Percentiles rank a stretch among this genome's conserved stretches.
These are phyloP conservation scores for Salvelinus namaycush DNA, from an alignment of 2,113 vertebrate species.

Conservation along the genomic window DNA sequence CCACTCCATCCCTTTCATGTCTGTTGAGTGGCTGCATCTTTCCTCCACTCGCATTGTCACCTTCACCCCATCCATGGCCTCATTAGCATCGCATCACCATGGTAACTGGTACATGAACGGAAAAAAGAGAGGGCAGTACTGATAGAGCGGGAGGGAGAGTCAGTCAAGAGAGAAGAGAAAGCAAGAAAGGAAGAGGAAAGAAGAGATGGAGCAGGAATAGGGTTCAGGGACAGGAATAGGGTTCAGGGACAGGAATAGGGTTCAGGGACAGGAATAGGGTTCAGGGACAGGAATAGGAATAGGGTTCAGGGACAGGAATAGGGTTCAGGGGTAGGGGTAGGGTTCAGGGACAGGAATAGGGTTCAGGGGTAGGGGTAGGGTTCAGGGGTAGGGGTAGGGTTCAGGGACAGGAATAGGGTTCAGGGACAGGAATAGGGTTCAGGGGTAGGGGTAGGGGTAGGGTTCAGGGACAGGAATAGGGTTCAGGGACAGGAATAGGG, in stretches of 20 bases:
- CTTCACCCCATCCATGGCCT: slow-evolving; percentile 25
- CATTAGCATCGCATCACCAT: slow-evolving; percentile 57
- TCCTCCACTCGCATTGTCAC: slow-evolving; percentile 15
- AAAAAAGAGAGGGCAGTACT: slow-evolving; percentile 1
- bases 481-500: background rate
- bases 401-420: too few species aligned
- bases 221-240: background rate
- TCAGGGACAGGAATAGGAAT: too few species aligned
- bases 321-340: too few species aligned
- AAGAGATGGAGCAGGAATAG: background rate
- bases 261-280: background rate
- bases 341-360: too few species aligned
- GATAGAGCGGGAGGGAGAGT: slow-evolving; percentile 3
- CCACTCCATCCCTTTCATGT: slow-evolving; percentile 13
- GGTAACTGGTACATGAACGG: slow-evolving; percentile 48
- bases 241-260: background rate
- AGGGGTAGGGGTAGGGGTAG: too few species aligned
- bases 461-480: too few species aligned
- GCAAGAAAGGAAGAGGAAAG: background rate
- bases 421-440: too few species aligned
- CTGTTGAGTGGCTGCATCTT: slow-evolving; percentile 13
- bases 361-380: too few species aligned
- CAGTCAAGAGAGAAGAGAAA: background rate
- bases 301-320: too few species aligned
- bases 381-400: too few species aligned